phyloP scores from a whole-genome alignment of 2,797 vertebrate genomes.

The Neomorphus geoffroyi region DNA sequence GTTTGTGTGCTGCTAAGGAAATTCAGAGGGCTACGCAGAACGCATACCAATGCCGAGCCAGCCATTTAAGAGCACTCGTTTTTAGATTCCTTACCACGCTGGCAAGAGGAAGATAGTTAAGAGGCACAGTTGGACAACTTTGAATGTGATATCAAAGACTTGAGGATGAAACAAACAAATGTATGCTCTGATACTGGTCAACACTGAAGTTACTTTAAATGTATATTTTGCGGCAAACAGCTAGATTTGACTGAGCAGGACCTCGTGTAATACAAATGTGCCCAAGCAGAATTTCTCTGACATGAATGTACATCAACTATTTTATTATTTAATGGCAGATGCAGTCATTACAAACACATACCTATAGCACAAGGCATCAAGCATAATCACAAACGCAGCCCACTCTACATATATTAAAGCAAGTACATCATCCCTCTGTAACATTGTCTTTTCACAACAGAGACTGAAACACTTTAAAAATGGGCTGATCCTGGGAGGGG shows the following conservation, averaged over 20 bases:
- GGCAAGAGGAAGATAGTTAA: conserved; percentile 31
- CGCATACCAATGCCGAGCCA: background rate
- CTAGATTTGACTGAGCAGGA: background rate
- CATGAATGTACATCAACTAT: background rate
- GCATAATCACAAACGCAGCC: background rate
- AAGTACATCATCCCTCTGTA: background rate
- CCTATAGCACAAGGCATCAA: background rate
- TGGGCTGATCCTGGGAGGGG: background rate
- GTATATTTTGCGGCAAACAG: background rate
- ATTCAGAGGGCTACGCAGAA: background rate
- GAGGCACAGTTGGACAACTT: conserved; percentile 45
- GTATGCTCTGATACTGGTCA: conserved; percentile 46
- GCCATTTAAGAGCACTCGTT: background rate
- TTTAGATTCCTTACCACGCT: background rate
- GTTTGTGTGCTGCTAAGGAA: background rate
- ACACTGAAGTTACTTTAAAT: conserved; percentile 31
- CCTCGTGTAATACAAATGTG: background rate
- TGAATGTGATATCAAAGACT: conserved; percentile 46
- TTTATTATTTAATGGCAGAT: conserved; percentile 1
- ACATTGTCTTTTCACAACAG: background rate
- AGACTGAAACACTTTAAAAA: background rate
- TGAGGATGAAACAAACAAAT: conserved; percentile 51
- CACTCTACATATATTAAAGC: background rate
- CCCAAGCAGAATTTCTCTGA: background rate
- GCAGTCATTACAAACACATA: background rate